Conservation (phyloP, 23 tunicate genomes). For the Corella eumyota region DNA sequence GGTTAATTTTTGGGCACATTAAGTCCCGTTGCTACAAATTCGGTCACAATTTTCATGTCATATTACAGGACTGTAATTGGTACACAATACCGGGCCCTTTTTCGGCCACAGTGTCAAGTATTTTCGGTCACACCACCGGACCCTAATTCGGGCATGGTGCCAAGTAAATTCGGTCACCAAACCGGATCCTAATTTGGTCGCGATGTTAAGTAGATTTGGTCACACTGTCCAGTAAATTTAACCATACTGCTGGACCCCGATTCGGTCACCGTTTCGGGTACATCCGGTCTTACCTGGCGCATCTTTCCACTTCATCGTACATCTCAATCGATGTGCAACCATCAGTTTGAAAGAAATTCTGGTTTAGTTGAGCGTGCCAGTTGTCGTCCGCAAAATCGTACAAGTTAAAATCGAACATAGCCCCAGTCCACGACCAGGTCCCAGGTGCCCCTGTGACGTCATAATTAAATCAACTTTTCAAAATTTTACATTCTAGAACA, state of each 20-base stretch:
- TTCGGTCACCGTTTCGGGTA: not conserved
- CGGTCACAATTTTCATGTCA: not conserved
- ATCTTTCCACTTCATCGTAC: constrained; percentile 1
- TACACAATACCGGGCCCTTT: too few species aligned
- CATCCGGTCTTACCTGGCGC: constrained; percentile 8
- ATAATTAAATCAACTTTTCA: too few species aligned
- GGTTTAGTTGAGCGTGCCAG: too few species aligned
- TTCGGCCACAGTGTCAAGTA: too few species aligned
- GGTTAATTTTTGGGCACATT: not conserved
- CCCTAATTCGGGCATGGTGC: too few species aligned
- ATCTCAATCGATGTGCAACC: constrained; percentile 18
- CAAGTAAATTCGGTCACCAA: too few species aligned
- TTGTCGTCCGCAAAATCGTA: not conserved
- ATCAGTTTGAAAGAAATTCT: not conserved
- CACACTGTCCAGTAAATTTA: too few species aligned
- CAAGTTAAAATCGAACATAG: constrained; percentile 30
- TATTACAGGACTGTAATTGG: not conserved
- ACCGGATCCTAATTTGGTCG: too few species aligned
- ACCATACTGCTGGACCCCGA: too few species aligned
- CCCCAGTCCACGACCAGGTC: constrained; percentile 68
- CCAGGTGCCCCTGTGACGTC: constrained; percentile 77
- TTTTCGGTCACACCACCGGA: too few species aligned
- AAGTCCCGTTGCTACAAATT: not conserved
- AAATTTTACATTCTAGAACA: too few species aligned
- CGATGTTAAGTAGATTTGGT: too few species aligned